A percentile compares a stretch with the other conserved stretches of the same genome.
Conservation (phyloP, 2,797 vertebrate genomes). For the Artibeus lituratus region DNA sequence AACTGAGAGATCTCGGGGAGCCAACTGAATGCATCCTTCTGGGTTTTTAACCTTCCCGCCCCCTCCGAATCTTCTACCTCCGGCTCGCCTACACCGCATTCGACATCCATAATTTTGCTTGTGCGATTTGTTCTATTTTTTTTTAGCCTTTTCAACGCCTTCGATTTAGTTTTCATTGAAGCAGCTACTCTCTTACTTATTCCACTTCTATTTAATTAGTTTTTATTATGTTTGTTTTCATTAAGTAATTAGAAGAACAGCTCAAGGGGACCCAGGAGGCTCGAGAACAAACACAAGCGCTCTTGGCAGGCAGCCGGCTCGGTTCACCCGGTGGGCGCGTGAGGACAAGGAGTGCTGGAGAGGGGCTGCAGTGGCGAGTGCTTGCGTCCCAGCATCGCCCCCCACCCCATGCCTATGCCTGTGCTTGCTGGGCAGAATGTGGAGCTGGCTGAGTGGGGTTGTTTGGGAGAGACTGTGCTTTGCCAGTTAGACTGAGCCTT, state of each 20-base stretch:
- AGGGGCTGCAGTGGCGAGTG: rapidly evolving
- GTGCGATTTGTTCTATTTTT: background rate
- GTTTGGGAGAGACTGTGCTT: background rate
- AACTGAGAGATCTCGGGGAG: background rate
- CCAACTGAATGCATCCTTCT: background rate
- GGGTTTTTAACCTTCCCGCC: background rate
- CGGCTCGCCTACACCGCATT: background rate
- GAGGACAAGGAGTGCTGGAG: background rate
- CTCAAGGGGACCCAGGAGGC: background rate
- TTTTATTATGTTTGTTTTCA: slow-evolving; percentile 57
- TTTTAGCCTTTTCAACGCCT: slow-evolving; percentile 3
- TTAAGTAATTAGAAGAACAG: slow-evolving; percentile 51
- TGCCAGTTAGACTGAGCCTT: background rate
- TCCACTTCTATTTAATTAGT: slow-evolving; percentile 39
- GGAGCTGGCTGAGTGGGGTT: background rate
- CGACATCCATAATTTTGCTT: background rate
- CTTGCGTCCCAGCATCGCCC: background rate
- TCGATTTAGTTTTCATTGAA: slow-evolving; percentile 48
- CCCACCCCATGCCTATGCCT: too few relatives aligned
- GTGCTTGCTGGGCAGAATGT: rapidly evolving
- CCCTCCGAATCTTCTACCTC: background rate
- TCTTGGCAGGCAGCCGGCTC: background rate
- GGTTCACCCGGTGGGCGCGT: background rate
- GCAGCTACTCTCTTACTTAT: slow-evolving; percentile 9
- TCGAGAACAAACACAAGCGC: slow-evolving; percentile 9